Evolutionary conservation across 2,888 invertebrate species (phyloP), one percentile per base, ranked within the genome.

Genomic region (Ormyrus rosae): DNA sequence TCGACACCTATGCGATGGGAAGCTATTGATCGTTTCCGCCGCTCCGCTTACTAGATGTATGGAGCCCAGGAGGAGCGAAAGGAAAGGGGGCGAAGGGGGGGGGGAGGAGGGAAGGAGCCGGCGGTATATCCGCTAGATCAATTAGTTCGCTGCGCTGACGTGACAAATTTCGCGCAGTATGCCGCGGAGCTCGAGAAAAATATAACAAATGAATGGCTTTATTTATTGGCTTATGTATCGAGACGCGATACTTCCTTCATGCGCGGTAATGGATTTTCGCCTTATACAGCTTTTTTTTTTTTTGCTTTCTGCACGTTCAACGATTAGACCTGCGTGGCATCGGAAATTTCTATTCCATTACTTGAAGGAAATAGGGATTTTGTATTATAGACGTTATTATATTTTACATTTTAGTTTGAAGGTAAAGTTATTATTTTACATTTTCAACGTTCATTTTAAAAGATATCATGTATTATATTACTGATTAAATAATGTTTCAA

Each of bases 141-240:
- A 83, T 83, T 83, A 83, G 78, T 80, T 70, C 71, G 69, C 48
- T 73, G 79, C 78, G 82, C 83, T 83, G 83, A 83, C 83, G 81
- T 83, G 83, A 83, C 83, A 82, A 83, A 81, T 83, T 81, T 83
- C 51, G 67, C 67, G 50, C 58, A 13, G 50, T 56, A 11, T 19
- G 34, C 50, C n/a, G 53, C 63, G 8, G 5, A 11, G 34, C n/a
- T 5, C 63, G 63, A n/a, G 51, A 50, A 65, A 67, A 75, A 65
- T 34, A 34, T 75, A 75, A 65, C 67, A 75, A 75, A 75, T 56
- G 58, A 75, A 75, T 51, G 74, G 51, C 74, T 75, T 75, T 75
- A 75, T 75, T 75, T 74, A 74, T 74, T 74, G 74, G 67, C 67
- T 65, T 75, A 75, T 60, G 74, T 75, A 51, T 67, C 64, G 56